Evolutionary conservation across 37 sponge, comb jelly and placozoan genomes (phyloP), one percentile per base, ranked within the genome.

Genomic region (Dysidea cf. avara): DNA sequence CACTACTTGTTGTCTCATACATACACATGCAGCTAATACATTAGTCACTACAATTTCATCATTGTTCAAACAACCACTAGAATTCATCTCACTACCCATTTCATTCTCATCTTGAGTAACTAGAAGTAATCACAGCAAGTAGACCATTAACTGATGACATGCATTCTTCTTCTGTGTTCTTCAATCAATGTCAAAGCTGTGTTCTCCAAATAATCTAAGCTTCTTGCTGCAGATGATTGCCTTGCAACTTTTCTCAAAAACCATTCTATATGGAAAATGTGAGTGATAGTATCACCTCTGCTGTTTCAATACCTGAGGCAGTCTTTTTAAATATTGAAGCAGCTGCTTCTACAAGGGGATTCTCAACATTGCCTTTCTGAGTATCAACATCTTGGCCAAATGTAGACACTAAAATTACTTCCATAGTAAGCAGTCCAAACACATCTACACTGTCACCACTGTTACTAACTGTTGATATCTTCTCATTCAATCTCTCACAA

Each of bases 1-100:
- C 56, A 39, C 66, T 91, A 46, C 75, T 77, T 16, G 92, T 91
- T 16, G 92, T 91, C 74, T 91, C 92, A 67, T 78, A n/a, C n/a
- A n/a, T n/a, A n/a, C n/a, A n/a, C n/a, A 82, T 36, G 87, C 92
- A 74, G 92, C 92, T n/a, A 86, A 58, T 39, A 91, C 30, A 66
- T 85, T 86, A n/a, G 68, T 61, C 4, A 78, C 60, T 9, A 74
- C 68, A 56, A 91, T 71, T 60, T 81, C 80, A 40, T 55, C 76
- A 58, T 85, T 71, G 20, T 81, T 69, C 14, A 86, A 62, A 29
- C 9, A 28, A 20, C 60, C 56, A 17, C 18, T 58, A 20, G 47
- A 32, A 20, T 16, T 58, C 9, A 9, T 43, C 46, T 43, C 9
- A 43, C 48, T 2, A n/a, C n/a, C n/a, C n/a, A 18, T 34, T 2